Base-by-base conservation (phyloP, 1,140 invertebrate species). In the Holotrichia oblita region DNA sequence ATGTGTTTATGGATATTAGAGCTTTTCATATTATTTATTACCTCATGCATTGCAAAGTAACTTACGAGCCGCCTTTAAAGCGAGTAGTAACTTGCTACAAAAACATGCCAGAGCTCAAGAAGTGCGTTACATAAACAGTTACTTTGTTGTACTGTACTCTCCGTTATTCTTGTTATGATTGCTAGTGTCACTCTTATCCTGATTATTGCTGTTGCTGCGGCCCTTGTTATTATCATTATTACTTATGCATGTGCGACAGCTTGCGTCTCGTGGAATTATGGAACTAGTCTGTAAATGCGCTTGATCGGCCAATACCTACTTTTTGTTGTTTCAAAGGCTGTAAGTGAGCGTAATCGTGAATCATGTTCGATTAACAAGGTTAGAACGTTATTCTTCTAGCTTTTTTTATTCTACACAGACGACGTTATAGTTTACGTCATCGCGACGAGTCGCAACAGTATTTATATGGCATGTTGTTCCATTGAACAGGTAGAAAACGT, bases 1-100 rank as follows among this genome's bases (percentile, higher is more conserved):
- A 34, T 34, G 27, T 48, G 44, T 48, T 17, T 17, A 69, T 69
- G 61, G 17, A 69, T 69, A 48, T 48, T 48, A 69, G 22, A 69
- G 61, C 61, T 69, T 69, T 69, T 69, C 61, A 27, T 9, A 34
- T 27, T 69, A 69, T 69, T 69, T 69, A 69, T 69, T 69, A 34
- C 61, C 22, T 69, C 61, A 27, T 69, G 61, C 20, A 69, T 69
- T 69, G 22, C 22, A 69, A 69, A 69, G 61, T 69, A 14, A 69
- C 22, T 14, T 69, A 69, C 27, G 10, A 27, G 27, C 27, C 10
- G 44, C n/a, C 44, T 48, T 2, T 48, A 48, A 17, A 48, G 44
- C n/a, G 2, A 10, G 1, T 6, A 48, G 10, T 10, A 10, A 48
- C n/a, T 48, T 48, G n/a, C 44, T 14, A 48, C 44, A 48, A 48